Evolutionary conservation across 1,140 invertebrate genomes (phyloP), one percentile per base, ranked within the genome.

Genomic region (Diabrotica undecimpunctata): DNA sequence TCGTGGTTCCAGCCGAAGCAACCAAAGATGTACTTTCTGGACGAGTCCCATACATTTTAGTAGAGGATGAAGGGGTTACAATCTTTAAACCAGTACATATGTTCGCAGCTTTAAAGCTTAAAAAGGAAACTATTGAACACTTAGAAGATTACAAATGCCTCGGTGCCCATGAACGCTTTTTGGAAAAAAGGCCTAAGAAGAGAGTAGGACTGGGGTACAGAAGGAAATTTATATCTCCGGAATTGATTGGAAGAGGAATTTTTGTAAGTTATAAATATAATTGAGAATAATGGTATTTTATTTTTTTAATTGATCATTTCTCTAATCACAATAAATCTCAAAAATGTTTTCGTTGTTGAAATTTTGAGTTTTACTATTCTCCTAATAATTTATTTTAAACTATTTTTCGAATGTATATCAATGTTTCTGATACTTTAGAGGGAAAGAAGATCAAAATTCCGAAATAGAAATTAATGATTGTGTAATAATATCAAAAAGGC

Each of bases 11-110:
- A 0, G 81, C 86, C 13, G 89, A 91, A 77, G 88, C 88, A 0
- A 87, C 89, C 36, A 83, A 88, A 35, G 86, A 86, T n/a, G 89
- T 93, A 5, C 77, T 92, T 4, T 88, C 87, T 2, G 90, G 90
- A 9, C 83, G 89, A 79, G 85, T 90, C 1, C 83, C 88, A 5
- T 89, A 88, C 5, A 83, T 92, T 5, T 79, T 92, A 0, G 90
- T 92, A 72, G 90, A 92, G 74, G 84, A 84, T 65, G 62, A 69
- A 8, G 90, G 91, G 9, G 85, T 91, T 35, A 85, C 85, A 61
- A 85, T 87, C 73, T 93, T 92, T 73, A 87, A 90, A 72, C 88
- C 89, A 0, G 76, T 91, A 14, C 87, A 90, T 69, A 86, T 90
- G 2, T 88, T 90, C 68, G 85, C 84, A 9, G 89, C 88, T 0